Evolutionary conservation across 1,140 invertebrate species (phyloP), one percentile per base, ranked within the genome.

Genomic region (Pseudachorutes palmiensis): DNA sequence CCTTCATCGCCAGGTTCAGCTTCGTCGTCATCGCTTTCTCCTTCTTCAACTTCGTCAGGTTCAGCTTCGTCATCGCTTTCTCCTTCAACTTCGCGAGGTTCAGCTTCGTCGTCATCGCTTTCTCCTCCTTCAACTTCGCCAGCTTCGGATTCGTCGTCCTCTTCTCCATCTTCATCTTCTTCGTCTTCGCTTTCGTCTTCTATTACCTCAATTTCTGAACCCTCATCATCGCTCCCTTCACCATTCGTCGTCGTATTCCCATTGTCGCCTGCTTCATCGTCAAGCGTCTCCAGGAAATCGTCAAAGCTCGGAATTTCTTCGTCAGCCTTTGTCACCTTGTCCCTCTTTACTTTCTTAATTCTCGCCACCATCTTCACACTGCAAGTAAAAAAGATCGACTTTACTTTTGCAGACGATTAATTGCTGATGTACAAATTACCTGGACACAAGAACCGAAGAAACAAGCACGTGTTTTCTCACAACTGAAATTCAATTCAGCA

Each of bases 241-340:
- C n/a, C n/a, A n/a, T n/a, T n/a, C n/a, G n/a, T n/a, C n/a, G n/a
- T n/a, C n/a, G n/a, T n/a, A n/a, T n/a, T n/a, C n/a, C n/a, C n/a
- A n/a, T n/a, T n/a, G n/a, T n/a, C n/a, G n/a, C n/a, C n/a, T n/a
- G 36, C 28, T 19, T 55, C 29, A 26, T 68, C 48, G 30, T 68
- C 66, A 3, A 71, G 36, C 3, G 66, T 66, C 14, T 67, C 49
- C 19, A 71, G 59, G 55, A 71, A 71, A 31, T 68, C 58, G 29
- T 71, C 70, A 65, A 68, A 71, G 16, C 58, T 67, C 9, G 62
- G 58, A 1, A 60, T 24, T 59, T 67, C 62, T 14, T 65, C 29
- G 2, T 26, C 1, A 22, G n/a, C 16, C 36, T 65, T 24, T 66
- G n/a, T 16, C 45, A 16, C 22, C 30, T 33, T 36, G 29, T 55